Evolutionary conservation across 1,140 invertebrate genomes (phyloP), one percentile per base, ranked within the genome.

Genomic region (Periplaneta americana): DNA sequence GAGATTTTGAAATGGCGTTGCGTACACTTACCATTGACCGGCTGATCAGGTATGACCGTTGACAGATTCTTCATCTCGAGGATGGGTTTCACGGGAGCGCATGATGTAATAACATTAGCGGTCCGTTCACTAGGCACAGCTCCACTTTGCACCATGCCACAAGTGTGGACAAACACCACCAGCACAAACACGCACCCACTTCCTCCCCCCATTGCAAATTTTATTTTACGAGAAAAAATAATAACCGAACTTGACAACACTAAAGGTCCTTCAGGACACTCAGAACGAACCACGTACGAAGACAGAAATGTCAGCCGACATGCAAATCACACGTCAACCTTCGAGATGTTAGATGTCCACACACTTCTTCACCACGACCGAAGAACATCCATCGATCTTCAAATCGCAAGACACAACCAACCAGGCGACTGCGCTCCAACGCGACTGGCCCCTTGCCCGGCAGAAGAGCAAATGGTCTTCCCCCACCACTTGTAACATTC

Each of bases 61-160:
- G 76, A 78, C 76, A 78, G 18, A 10, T 78, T 78, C 76, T 78
- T 78, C 34, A 36, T 36, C 35, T 78, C 76, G 17, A 78, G 28
- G 34, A 78, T 78, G 34, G 76, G 76, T 28, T 36, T 34, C 17
- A 78, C 76, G 35, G 35, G 18, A 9, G 34, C 35, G 76, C 76
- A 78, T 13, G 33, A 35, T 13, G 76, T 78, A 0, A 39, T 36
- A 15, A 36, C 34, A 28, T 22, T 36, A 4, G 33, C 13, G 35
- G 34, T 36, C 34, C 32, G 76, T n/a, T 48, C 39, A 48, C 39
- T 48, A 2, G 39, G 39, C 39, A 48, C 17, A 48, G 39, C 17
- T 66, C 48, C 48, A 66, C 48, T 66, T 22, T 11, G 28, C 48
- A 66, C 48, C 22, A 66, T 6, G n/a, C 48, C 48, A 66, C 48